Base-by-base conservation (phyloP, 1,140 invertebrate genomes). In the Pogonus chalceus region DNA sequence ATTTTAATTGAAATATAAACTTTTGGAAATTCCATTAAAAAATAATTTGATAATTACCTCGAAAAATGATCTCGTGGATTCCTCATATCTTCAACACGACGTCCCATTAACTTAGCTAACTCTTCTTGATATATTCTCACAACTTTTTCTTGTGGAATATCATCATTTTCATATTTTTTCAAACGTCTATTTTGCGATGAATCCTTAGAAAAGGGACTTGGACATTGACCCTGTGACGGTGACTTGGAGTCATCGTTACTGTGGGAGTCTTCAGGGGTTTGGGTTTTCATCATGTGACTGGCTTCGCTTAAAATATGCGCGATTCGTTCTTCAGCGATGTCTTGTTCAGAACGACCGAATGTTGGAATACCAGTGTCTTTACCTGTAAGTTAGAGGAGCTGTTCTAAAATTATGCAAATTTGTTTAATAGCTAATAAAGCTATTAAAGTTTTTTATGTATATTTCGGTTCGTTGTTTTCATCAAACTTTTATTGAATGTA, bases 61-160 rank as follows among this genome's bases (percentile, higher is more conserved):
- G 82, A 83, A 63, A 85, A 85, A 7, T 77, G 79, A 46, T 85
- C 85, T 16, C 84, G 73, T 16, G 79, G 81, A 39, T 79, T 81
- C 21, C 83, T 76, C 57, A 83, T 76, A 62, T 86, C 85, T 20
- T 87, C 84, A 20, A 85, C 78, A 54, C 84, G 72, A 61, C 84
- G 74, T 23, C 87, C 87, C 82, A 93, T 92, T 16, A 98, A 79
- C 68, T 96, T 96, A 39, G 89, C 86, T 35, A 97, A 73, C 66
- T 97, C 92, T 68, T 97, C 94, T 62, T 98, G 92, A 68, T 98
- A 98, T 63, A 98, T 94, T 64, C 92, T 81, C 14, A 92, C 85
- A 60, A 99, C 92, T 73, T 98, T 96, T 67, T 98, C 96, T 72
- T 96, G 93, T 43, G 94, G 87, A 72, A 96, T 90, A 74, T 96